Percentiles rank a stretch among this genome's conserved stretches.
Conservation (phyloP, 2,888 invertebrate species). For the Eustalomyia histrio region DNA sequence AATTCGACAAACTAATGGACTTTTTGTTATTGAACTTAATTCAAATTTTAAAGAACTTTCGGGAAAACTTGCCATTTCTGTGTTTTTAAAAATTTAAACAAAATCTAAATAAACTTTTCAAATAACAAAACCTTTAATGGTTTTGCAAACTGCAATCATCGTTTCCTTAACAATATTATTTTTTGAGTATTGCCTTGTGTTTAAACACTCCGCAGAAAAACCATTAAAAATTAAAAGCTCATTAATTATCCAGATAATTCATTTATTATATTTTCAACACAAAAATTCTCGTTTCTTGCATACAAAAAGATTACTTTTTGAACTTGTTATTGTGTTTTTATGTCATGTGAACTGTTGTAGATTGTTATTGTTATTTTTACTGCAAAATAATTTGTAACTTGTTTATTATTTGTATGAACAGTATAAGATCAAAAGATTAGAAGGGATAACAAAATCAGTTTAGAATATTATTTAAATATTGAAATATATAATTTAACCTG, state of each 20-base stretch:
- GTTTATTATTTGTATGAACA: conserved; percentile 4
- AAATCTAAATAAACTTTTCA: background rate
- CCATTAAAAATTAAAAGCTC: conserved; percentile 78
- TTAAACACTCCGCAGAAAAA: conserved; percentile 58
- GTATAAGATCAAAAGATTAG: background rate
- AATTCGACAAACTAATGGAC: too few relatives aligned
- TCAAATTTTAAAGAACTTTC: too few relatives aligned
- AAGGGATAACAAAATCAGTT: too few relatives aligned
- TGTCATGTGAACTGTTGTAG: conserved; percentile 21
- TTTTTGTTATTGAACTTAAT: too few relatives aligned
- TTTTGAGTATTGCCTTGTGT: background rate
- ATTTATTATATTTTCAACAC: conserved; percentile 78
- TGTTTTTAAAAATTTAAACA: background rate
- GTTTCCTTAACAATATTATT: background rate
- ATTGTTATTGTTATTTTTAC: conserved; percentile 39
- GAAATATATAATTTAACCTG: too few relatives aligned
- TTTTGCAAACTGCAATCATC: background rate
- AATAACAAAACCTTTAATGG: background rate
- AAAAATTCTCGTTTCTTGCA: conserved; percentile 51
- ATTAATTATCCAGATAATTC: conserved; percentile 78
- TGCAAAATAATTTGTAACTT: conserved; percentile 52
- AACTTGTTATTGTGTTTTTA: conserved; percentile 25
- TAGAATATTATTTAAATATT: too few relatives aligned
- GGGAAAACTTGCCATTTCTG: background rate
- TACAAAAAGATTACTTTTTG: conserved; percentile 13